Evolutionary conservation across 2,797 vertebrate genomes (phyloP), one percentile per base, ranked within the genome.

Genomic region (Hoplostethus atlanticus): DNA sequence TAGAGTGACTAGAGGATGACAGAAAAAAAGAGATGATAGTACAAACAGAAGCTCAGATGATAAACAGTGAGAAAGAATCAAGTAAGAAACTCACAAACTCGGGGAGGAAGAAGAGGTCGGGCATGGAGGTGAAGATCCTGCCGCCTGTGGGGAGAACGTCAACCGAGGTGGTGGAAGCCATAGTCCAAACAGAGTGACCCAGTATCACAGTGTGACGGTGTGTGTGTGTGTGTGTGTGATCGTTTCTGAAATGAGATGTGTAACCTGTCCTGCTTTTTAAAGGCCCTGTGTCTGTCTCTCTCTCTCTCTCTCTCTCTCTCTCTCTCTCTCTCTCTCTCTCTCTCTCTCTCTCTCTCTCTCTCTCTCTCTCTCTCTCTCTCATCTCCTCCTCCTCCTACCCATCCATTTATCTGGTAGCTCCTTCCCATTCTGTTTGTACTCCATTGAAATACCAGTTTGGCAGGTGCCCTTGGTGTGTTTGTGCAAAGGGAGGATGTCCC

Each of bases 41-140:
- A n/a, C 3, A 34, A 40, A 48, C 3, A 34, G 11, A 44, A 28
- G 31, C 15, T 5, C 2, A 48, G n/a, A 30, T 9, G 15, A 8
- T 64, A 44, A 12, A 46, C 9, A 21, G 48, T 4, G 3, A n/a
- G 1, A 50, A 53, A 70, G 17, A 10, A 30, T 25, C 2, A 46
- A 12, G 61, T 16, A 0, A 61, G 5, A 70, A 76, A 96, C 96
- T 96, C 87, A 96, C 95, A 92, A 96, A 95, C 73, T 97, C 96
- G 0, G 93, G 93, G 74, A 96, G 60, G 90, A 96, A 95, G 77
- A 96, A 93, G 16, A 94, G 0, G 48, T 97, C 96, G 0, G 96
- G 96, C 56, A 96, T 47, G 51, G 89, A 85, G 76, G 65, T 81
- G 84, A 96, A 94, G 79, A 96, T 94, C 1, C 76, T 65, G 73